Conservation (phyloP, 2,113 vertebrate species). For the Acinonyx jubatus region DNA sequence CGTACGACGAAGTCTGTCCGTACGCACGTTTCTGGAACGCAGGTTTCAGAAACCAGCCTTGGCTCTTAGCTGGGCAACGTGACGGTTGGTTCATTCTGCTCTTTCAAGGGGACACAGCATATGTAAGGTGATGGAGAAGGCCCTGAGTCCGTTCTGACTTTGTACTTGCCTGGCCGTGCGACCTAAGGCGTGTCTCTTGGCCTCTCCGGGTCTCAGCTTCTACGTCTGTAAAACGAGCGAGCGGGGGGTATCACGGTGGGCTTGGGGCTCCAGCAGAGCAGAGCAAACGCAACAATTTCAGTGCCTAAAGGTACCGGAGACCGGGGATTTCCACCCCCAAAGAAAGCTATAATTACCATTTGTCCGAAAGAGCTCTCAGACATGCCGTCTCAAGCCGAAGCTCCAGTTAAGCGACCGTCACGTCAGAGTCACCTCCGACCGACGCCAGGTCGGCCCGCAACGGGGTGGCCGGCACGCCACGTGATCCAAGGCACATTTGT, state of each 20-base stretch:
- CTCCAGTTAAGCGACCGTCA: neutral
- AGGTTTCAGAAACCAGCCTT: constrained; percentile 32
- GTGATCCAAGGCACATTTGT: neutral
- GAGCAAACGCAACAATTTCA: neutral
- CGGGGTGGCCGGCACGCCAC: neutral
- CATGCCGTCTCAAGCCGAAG: neutral
- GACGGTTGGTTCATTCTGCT: constrained; percentile 25
- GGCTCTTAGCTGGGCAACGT: neutral
- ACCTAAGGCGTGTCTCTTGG: neutral
- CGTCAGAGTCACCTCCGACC: neutral
- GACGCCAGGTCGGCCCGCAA: neutral
- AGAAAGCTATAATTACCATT: neutral
- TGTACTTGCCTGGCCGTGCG: neutral
- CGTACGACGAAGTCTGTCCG: neutral
- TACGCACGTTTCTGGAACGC: neutral
- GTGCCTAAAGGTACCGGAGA: neutral
- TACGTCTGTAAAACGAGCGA: neutral
- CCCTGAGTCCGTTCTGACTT: neutral
- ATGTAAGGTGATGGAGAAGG: neutral
- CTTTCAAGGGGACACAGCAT: neutral
- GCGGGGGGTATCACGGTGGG: neutral
- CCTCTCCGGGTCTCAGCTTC: neutral
- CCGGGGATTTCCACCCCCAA: neutral
- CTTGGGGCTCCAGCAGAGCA: neutral
- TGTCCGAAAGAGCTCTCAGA: neutral